These are phyloP conservation scores for Scomberomorus guttatus DNA, from an alignment of 2,797 vertebrate species.

Conservation along the genomic window DNA sequence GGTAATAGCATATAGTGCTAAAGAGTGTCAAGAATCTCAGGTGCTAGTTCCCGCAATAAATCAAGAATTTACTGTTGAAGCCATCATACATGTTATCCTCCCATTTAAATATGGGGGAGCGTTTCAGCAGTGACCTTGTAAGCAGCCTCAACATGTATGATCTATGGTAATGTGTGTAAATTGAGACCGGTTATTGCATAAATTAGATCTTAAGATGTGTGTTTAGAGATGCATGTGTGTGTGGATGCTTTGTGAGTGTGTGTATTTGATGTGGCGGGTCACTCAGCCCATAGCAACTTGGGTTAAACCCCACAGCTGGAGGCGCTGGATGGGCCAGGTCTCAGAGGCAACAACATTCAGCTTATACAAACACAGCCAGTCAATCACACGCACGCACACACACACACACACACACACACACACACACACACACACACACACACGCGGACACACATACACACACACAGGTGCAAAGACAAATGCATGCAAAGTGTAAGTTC, in stretches of 20 bases:
- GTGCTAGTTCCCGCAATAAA: constrained; percentile 37
- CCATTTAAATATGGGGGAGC: constrained; percentile 37
- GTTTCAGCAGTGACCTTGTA: constrained; percentile 75
- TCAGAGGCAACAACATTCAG: constrained; percentile 64
- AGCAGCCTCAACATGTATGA: constrained; percentile 68
- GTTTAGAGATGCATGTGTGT: constrained; percentile 36
- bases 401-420: constrained; percentile 6
- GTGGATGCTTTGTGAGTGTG: constrained; percentile 30
- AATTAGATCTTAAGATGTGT: constrained; percentile 72
- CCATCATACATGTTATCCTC: constrained; percentile 31
- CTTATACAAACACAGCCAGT: constrained; percentile 56
- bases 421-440: constrained; percentile 10
- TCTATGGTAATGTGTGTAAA: constrained; percentile 83
- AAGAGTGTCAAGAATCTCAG: constrained; percentile 9
- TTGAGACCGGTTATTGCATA: constrained; percentile 72
- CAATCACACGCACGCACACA: constrained; percentile 18
- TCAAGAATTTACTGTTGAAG: constrained; percentile 12
- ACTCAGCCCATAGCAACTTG: constrained; percentile 44
- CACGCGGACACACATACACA: constrained; percentile 6
- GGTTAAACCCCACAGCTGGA: constrained; percentile 67
- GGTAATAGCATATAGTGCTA: background rate
- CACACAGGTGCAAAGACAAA: constrained; percentile 36
- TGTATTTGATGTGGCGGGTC: constrained; percentile 52
- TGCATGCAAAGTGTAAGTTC: constrained; percentile 26
- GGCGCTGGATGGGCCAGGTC: constrained; percentile 58